Base-by-base conservation (phyloP, 30 jellyfish, hydroid and myxozoan genomes). In the Chrysaora quinquecirrha region DNA sequence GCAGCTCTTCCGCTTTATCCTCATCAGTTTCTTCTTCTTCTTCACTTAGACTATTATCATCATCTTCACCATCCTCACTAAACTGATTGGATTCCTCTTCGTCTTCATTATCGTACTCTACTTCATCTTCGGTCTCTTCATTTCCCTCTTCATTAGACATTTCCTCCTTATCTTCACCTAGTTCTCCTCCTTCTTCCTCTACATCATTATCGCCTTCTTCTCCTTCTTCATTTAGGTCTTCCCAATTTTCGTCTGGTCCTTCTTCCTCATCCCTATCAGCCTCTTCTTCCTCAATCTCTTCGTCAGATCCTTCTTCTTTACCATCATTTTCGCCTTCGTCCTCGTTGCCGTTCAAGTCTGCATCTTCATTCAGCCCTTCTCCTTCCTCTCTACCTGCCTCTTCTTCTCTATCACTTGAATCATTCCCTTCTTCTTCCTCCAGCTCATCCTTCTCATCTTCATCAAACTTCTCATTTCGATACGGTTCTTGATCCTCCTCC, bases 61-160 rank as follows among this genome's bases (percentile, higher is more conserved):
- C 54, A 38, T 38, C 54, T 38, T 14, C n/a, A n/a, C n/a, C n/a
- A n/a, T n/a, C n/a, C 12, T 47, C 62, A 47, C n/a, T 47, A 11
- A 47, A n/a, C 62, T n/a, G 12, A n/a, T 47, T 25, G 33, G 7
- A 25, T 3, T 3, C 29, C 7, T 58, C 29, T 25, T 58, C 32
- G 20, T 58, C 29, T 21, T n/a, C 33, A 58, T 21, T 25, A 10
- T 3, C 20, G 16, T 3, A n/a, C 21, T 31, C 85, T 4, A 23
- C 73, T 4, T 46, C 82, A 14, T 27, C 60, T 23, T 38, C 74
- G 20, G 65, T 73, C 52, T 68, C 63, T 30, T 68, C 60, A 14
- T 1, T 73, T 27, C 29, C 29, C n/a, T 70, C 74, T 16, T 20
- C 29, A 70, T 70, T 7, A 2, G 3, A 3, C 25, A 24, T 34